Base-by-base conservation (phyloP, 2,888 invertebrate genomes). In the Euphydryas editha region DNA sequence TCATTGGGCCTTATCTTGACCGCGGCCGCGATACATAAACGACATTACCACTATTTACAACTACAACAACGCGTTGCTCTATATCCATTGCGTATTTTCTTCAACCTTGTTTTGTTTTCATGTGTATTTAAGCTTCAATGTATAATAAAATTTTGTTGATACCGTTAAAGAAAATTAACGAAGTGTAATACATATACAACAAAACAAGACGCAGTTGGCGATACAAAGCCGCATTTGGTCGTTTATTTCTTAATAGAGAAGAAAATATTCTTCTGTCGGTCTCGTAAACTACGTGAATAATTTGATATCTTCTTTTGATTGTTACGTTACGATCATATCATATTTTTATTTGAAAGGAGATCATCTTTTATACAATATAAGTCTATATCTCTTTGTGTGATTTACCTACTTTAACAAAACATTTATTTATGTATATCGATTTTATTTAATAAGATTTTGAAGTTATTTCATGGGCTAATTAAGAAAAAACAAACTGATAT, bases 181-280 rank as follows among this genome's bases (percentile, higher is more conserved):
- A 72, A 76, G 73, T 74, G 73, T 76, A 76, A 75, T 76, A 75
- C 75, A 76, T 74, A 77, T 78, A 79, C 81, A 82, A 82, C 79
- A 72, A 72, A 71, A 73, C 69, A 69, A 69, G 67, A 73, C 62
- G 72, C 80, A 77, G 81, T 82, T 71, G 79, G 75, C 78, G 75
- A 78, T 80, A 77, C 80, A 78, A 80, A 79, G 76, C 75, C 74
- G 74, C 75, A 73, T 77, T 76, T 75, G 81, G 83, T 79, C 82
- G 82, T 84, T 79, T 81, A 78, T 81, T 77, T 76, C 79, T 80
- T 82, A 83, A 84, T 82, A 51, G 49, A 81, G 81, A 77, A 80
- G 79, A 80, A 83, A 80, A 80, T 77, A 75, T 71, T 71, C 76
- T 78, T 73, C 61, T 68, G 47, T 61, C 78, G 49, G 49, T n/a